Base-by-base conservation (phyloP, 1,140 invertebrate genomes). In the Drusus annulatus region DNA sequence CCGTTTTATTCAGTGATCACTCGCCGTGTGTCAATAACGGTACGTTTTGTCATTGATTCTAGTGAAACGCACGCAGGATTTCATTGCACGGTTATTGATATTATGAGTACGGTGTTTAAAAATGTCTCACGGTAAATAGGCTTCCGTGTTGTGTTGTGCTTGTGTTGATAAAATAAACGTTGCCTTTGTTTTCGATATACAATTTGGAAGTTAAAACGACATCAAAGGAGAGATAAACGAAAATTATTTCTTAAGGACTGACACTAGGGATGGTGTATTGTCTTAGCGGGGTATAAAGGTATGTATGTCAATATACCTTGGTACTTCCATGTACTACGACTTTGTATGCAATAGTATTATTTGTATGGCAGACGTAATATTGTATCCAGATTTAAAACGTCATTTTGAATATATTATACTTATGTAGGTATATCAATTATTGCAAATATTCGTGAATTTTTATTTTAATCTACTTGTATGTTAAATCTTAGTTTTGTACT, bases 131-230 rank as follows among this genome's bases (percentile, higher is more conserved):
- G 69, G 68, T 79, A 74, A 79, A 79, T 78, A 78, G 36, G 69
- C 78, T 79, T 79, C 68, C 78, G 78, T 74, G 78, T 79, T 79
- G 78, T 79, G 78, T 54, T 79, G 78, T 79, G 78, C 51, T 74
- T 74, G 78, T 79, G 78, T 52, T 63, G 54, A 60, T 54, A 23
- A 58, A 54, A 51, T 19, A 13, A 65, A 21, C 56, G 75, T 63
- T 63, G 15, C 15, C n/a, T 69, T 69, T 69, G 65, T 45, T 31
- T 31, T 69, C 28, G 36, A 19, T 71, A 25, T 74, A 10, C 17
- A 50, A 51, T 23, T 63, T 28, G 45, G n/a, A 50, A 17, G 17
- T 51, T 15, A 71, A 45, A 69, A 71, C 10, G 19, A 17, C 36
- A 51, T 52, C 68, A 19, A 19, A 17, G 17, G 17, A 71, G 23